A percentile compares a stretch with the other conserved stretches of the same genome.
Evolutionary conservation across 2,797 vertebrate genomes (phyloP).

Genomic region (Eutrigla gurnardus): DNA sequence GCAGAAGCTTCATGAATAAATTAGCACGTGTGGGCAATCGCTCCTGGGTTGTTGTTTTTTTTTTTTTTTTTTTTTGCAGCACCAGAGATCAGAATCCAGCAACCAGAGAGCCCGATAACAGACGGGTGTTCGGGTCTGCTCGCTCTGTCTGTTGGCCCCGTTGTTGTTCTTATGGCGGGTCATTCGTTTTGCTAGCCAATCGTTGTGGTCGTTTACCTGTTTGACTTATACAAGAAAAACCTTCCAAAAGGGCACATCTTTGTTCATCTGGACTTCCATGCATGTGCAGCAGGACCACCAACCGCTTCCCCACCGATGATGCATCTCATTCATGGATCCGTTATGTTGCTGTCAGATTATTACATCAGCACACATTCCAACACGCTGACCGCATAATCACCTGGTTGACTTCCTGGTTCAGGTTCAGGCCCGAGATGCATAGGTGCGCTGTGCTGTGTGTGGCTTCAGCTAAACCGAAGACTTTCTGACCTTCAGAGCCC

Average conservation of each 20-base stretch:
- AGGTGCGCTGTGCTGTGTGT: constrained; percentile 40
- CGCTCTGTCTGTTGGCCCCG: constrained; percentile 25
- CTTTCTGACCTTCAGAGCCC: constrained; percentile 49
- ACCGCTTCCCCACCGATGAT: not conserved
- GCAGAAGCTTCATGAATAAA: constrained; percentile 84
- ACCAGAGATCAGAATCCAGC: constrained; percentile 40
- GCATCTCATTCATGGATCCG: not conserved
- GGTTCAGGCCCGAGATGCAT: not conserved
- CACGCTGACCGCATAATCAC: constrained; percentile 7
- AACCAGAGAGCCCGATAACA: constrained; percentile 38
- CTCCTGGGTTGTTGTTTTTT: constrained; percentile 17
- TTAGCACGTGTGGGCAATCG: constrained; percentile 84
- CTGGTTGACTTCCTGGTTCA: constrained; percentile 32
- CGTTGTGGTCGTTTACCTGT: not conserved
- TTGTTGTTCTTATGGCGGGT: constrained; percentile 5
- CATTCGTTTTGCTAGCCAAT: not conserved
- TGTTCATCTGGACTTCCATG: not conserved
- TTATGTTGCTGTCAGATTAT: not conserved
- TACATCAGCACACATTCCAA: constrained; percentile 12
- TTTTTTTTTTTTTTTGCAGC: constrained; percentile 29
- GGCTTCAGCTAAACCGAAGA: constrained; percentile 35
- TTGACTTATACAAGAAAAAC: not conserved
- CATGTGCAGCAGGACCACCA: not conserved
- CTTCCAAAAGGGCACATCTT: not conserved
- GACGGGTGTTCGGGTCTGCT: constrained; percentile 9